Evolutionary conservation across 2,113 vertebrate species (phyloP).

Genomic region (Protomyctophum bolini): DNA sequence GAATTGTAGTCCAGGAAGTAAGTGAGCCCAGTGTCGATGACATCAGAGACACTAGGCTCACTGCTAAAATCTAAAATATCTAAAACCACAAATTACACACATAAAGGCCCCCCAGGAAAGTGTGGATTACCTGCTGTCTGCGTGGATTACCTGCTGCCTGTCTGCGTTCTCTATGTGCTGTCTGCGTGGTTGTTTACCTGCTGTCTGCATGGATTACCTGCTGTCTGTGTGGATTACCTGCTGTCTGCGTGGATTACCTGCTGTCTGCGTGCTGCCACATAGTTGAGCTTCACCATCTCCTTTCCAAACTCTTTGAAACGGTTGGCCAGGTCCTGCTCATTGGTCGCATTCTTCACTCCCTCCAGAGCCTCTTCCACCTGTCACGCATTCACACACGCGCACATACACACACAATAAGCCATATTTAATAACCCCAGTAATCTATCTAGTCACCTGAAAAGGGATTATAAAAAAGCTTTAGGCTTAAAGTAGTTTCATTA

Average conservation of each 20-base stretch:
- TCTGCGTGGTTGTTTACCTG: too few relatives aligned
- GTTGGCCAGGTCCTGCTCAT: slow-evolving; percentile 95
- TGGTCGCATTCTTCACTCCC: slow-evolving; percentile 95
- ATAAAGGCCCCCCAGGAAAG: too few relatives aligned
- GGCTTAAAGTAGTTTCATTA: slow-evolving; percentile 3
- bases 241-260: slow-evolving; percentile 80
- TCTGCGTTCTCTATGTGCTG: too few relatives aligned
- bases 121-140: too few relatives aligned
- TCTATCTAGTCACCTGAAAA: neutral
- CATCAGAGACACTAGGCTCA: too few relatives aligned
- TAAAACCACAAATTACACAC: too few relatives aligned
- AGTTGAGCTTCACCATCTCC: slow-evolving; percentile 99
- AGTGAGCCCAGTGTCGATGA: too few relatives aligned
- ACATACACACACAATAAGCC: neutral
- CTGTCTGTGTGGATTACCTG: slow-evolving; percentile 1
- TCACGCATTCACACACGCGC: slow-evolving; percentile 24
- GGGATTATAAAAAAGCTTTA: neutral
- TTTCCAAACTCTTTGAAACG: slow-evolving; percentile 99
- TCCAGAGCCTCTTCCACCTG: slow-evolving; percentile 96
- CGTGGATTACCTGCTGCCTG: too few relatives aligned
- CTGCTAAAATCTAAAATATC: too few relatives aligned
- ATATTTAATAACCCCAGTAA: neutral
- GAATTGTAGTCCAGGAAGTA: too few relatives aligned
- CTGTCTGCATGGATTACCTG: too few relatives aligned
- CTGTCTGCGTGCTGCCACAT: slow-evolving; percentile 94